A percentile compares a stretch with the other conserved stretches of the same genome.
Conservation (phyloP, 2,113 vertebrate genomes). For the Tinamus guttatus region DNA sequence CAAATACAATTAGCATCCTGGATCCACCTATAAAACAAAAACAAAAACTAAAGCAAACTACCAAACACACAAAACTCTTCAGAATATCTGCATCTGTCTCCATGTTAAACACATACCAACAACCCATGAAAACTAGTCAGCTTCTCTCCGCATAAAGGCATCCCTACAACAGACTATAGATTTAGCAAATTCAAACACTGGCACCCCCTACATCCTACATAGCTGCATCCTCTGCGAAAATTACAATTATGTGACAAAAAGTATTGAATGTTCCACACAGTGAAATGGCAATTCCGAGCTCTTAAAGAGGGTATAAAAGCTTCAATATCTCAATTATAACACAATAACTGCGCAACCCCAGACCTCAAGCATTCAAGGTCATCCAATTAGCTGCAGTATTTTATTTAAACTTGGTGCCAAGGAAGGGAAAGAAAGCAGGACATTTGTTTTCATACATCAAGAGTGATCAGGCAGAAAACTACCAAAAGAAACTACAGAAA, state of each 20-base stretch:
- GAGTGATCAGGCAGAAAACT: not conserved
- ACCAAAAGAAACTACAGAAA: slow-evolving; percentile 3
- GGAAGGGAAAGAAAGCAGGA: slow-evolving; percentile 65
- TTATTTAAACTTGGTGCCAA: slow-evolving; percentile 54
- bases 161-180: not conserved
- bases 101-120: not conserved
- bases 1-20: slow-evolving; percentile 27
- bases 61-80: not conserved
- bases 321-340: slow-evolving; percentile 55
- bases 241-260: slow-evolving; percentile 39
- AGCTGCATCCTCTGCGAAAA: slow-evolving; percentile 47
- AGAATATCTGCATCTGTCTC: not conserved
- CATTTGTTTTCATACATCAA: slow-evolving; percentile 62
- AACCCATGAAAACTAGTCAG: slow-evolving; percentile 32
- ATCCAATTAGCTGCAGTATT: slow-evolving; percentile 63
- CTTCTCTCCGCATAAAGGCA: slow-evolving; percentile 18
- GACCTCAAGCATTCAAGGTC: slow-evolving; percentile 64
- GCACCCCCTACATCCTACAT: slow-evolving; percentile 7
- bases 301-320: slow-evolving; percentile 48
- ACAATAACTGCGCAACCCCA: slow-evolving; percentile 60
- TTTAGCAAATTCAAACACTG: slow-evolving; percentile 20
- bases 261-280: slow-evolving; percentile 49
- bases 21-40: not conserved
- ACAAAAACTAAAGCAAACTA: not conserved
- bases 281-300: slow-evolving; percentile 48